Evolutionary conservation across 2,888 invertebrate species (phyloP).

Genomic region (Sipunculus nudus): DNA sequence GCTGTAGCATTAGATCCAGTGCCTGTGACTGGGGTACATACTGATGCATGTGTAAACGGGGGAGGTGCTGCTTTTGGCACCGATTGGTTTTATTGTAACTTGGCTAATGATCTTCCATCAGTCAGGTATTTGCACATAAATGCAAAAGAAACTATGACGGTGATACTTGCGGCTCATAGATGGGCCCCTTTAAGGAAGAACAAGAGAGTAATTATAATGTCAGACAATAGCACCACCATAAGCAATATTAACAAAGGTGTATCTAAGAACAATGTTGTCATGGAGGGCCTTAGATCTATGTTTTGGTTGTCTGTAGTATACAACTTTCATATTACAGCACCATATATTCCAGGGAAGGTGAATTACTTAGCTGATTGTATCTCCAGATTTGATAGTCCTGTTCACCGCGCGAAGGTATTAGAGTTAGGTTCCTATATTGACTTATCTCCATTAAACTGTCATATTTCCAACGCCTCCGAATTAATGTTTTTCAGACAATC

Average conservation of each 20-base stretch:
- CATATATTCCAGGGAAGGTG: background rate
- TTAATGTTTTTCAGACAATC: background rate
- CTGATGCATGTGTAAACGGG: background rate
- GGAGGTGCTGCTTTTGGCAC: background rate
- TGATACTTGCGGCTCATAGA: background rate
- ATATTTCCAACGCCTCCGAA: too few species aligned
- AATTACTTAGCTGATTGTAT: background rate
- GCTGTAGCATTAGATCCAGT: background rate
- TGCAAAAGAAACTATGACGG: background rate
- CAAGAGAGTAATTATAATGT: too few species aligned
- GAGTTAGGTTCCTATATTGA: too few species aligned
- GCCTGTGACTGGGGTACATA: too few species aligned
- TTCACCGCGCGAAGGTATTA: too few species aligned
- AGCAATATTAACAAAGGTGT: too few species aligned
- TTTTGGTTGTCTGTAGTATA: background rate
- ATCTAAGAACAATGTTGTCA: background rate
- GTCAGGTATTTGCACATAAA: background rate
- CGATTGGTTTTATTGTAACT: background rate
- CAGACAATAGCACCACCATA: too few species aligned
- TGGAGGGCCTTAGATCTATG: background rate
- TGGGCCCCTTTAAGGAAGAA: too few species aligned
- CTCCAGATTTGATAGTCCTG: background rate
- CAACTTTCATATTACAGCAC: background rate
- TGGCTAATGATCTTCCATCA: background rate
- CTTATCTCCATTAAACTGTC: too few species aligned